Evolutionary conservation across 2,797 vertebrate species (phyloP).

Genomic region (Gorsachius magnificus): DNA sequence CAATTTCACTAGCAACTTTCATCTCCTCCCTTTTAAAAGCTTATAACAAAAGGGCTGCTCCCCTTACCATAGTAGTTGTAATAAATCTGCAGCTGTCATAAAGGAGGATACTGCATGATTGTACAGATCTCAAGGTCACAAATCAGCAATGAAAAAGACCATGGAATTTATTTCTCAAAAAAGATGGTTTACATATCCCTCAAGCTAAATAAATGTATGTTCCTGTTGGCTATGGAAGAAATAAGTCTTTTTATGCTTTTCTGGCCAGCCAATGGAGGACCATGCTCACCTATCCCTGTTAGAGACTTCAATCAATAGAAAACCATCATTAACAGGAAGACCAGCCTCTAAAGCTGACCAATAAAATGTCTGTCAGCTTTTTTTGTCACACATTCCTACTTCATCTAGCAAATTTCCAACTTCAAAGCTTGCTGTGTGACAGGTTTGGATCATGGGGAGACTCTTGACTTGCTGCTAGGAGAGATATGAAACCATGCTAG

Average conservation of each 20-base stretch:
- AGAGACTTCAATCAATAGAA: background rate
- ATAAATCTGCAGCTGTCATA: background rate
- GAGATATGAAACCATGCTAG: background rate
- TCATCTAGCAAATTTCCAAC: background rate
- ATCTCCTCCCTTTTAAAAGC: background rate
- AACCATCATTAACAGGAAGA: background rate
- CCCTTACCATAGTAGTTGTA: background rate
- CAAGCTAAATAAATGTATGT: background rate
- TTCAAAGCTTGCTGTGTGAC: background rate
- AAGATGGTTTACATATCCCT: background rate
- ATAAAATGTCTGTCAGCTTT: background rate
- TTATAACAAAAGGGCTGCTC: background rate
- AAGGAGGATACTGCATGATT: background rate
- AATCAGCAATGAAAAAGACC: background rate
- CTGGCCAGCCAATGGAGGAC: background rate
- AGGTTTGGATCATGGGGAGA: background rate
- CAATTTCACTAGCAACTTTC: background rate
- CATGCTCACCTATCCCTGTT: background rate
- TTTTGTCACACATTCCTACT: background rate
- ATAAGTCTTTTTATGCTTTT: background rate
- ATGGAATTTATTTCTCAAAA: background rate
- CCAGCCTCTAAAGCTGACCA: background rate
- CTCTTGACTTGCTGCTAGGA: background rate
- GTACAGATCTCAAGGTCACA: background rate
- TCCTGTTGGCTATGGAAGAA: background rate